A percentile compares a stretch with the other conserved stretches of the same genome.
Conservation (phyloP, 2,113 vertebrate species). For the Peucedramus taeniatus region DNA sequence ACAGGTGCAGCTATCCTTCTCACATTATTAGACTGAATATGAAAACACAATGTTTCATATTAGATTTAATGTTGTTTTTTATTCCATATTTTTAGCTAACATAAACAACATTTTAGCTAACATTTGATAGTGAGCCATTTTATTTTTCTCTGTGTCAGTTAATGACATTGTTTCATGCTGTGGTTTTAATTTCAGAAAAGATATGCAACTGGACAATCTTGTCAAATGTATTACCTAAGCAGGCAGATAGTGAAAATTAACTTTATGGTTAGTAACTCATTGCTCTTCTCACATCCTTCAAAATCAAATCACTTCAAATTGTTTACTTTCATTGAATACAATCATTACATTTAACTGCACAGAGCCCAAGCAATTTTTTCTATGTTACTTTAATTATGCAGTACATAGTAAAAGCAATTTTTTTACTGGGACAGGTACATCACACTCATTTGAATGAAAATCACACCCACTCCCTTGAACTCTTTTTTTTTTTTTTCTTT, state of each 20-base stretch:
- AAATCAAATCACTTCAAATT: background rate
- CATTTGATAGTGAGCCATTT: background rate
- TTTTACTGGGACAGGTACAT: background rate
- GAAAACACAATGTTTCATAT: background rate
- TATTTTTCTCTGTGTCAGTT: background rate
- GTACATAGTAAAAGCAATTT: background rate
- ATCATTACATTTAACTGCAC: background rate
- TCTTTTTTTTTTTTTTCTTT: background rate
- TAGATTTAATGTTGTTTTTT: background rate
- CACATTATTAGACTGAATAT: background rate
- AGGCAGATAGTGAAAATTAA: background rate
- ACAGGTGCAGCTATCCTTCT: background rate
- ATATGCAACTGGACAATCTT: background rate
- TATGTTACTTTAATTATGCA: background rate
- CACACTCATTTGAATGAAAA: background rate
- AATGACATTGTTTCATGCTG: background rate
- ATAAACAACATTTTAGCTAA: background rate
- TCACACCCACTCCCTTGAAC: background rate
- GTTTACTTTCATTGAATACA: background rate
- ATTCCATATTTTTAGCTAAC: background rate
- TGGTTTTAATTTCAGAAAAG: background rate
- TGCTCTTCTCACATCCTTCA: background rate
- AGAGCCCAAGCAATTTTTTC: background rate
- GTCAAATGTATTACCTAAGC: background rate
- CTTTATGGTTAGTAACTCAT: background rate